Evolutionary conservation across 2,888 invertebrate species (phyloP), one percentile per base, ranked within the genome.

Genomic region (Protophormia terraenovae): DNA sequence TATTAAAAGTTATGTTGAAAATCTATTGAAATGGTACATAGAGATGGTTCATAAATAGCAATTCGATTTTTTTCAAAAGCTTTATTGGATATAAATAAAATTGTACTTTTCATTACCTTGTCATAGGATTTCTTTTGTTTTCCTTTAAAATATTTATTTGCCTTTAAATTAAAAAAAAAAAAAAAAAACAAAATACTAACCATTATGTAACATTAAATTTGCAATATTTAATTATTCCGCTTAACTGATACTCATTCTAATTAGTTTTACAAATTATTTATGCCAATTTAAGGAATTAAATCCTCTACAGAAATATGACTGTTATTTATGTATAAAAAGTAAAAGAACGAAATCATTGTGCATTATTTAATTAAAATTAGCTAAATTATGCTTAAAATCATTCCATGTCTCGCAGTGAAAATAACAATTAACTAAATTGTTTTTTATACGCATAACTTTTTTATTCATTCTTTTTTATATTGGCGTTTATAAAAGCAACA

Each of bases 341-440:
- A 14, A 16, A 2, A 55, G 10, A 22, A 29, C 10, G 16, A 27
- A 69, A 71, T 71, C 19, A 53, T 45, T 41, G 45, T 29, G 22
- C 29, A 47, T 55, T 64, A 66, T 82, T 45, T 45, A 53, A 76
- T 71, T 55, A 22, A 76, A 82, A 69, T 66, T 66, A 58, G 41
- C 38, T 71, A 38, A 77, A 83, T 72, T 77, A 66, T 77, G 55
- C 10, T 45, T 22, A 62, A 66, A 45, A 72, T 29, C 35, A 45
- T 45, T 55, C 45, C n/a, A 55, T 47, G 24, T 35, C 35, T 35
- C 10, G 3, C 60, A 69, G 41, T 58, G 53, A 27, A 81, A 69
- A 75, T 35, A 77, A 50, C 55, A 83, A 72, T 72, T 66, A 83
- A 58, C 55, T 72, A 53, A 77, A 72, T 83, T 72, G 53, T 75